These are phyloP conservation scores for Gallirallus australis DNA, from an alignment of 2,797 vertebrate species.

Conservation along the genomic window DNA sequence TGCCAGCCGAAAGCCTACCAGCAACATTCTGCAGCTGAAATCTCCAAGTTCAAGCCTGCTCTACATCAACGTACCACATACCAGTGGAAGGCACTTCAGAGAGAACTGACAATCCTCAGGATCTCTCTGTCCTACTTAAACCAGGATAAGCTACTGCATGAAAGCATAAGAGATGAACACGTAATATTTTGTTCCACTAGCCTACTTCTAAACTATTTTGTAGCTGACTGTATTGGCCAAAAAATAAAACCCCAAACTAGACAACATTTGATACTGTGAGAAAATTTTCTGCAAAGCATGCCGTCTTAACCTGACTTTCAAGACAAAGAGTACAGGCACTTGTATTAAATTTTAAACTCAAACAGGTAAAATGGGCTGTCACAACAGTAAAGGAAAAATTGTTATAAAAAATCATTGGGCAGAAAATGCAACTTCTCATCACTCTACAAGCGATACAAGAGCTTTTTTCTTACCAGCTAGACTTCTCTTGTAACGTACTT, in stretches of 20 bases:
- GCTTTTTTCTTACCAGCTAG: not conserved
- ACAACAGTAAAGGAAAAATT: not conserved
- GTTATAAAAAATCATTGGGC: not conserved
- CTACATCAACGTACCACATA: not conserved
- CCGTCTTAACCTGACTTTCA: conserved; percentile 15
- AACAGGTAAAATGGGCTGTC: not conserved
- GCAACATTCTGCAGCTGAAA: conserved; percentile 7
- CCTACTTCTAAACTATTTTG: conserved; percentile 8
- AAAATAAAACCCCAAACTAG: not conserved
- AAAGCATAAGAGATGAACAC: not conserved
- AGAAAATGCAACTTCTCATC: conserved; percentile 1
- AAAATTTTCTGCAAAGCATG: not conserved
- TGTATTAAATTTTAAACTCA: not conserved
- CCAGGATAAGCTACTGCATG: not conserved
- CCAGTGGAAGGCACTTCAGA: conserved; percentile 19
- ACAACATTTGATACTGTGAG: not conserved
- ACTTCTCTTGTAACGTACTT: not conserved
- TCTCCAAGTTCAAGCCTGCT: conserved; percentile 49
- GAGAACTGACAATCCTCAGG: not conserved
- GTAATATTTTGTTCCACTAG: conserved; percentile 37
- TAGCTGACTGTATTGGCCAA: not conserved
- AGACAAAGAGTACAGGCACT: not conserved
- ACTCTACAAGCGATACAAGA: not conserved
- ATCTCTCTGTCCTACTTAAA: conserved; percentile 35
- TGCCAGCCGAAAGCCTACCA: conserved; percentile 11